Conservation (phyloP, 2,797 vertebrate species). For the Pachyuromys duprasi region DNA sequence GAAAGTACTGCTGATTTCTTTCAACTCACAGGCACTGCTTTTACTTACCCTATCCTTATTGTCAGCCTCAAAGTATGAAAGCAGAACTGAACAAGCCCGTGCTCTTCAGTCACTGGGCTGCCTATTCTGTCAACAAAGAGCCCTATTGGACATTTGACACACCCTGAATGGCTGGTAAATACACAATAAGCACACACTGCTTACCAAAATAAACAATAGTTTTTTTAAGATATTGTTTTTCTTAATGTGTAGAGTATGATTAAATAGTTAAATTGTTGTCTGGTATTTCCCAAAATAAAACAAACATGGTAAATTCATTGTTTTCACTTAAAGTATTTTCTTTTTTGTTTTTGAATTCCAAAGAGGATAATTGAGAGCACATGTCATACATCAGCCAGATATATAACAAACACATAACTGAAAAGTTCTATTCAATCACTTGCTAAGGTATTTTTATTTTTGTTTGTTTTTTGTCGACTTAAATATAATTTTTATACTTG, state of each 20-base stretch:
- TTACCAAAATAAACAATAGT: not conserved
- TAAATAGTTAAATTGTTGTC: not conserved
- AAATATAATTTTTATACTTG: not conserved
- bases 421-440: not conserved
- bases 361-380: not conserved
- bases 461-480: not conserved
- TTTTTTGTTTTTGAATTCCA: constrained; percentile 5
- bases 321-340: not conserved
- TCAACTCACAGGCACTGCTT: not conserved
- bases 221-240: not conserved
- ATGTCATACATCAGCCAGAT: not conserved
- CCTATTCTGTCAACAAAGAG: not conserved
- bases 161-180: not conserved
- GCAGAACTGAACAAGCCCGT: not conserved
- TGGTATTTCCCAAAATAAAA: not conserved
- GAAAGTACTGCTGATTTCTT: not conserved
- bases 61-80: not conserved
- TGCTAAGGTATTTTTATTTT: not conserved
- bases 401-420: not conserved
- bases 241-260: not conserved
- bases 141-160: not conserved
- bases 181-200: not conserved
- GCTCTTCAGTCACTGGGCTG: not conserved
- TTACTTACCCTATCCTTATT: not conserved
- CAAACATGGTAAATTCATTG: not conserved